Evolutionary conservation across 2,113 vertebrate genomes (phyloP), one percentile per base, ranked within the genome.

Genomic region (Megalops atlanticus): DNA sequence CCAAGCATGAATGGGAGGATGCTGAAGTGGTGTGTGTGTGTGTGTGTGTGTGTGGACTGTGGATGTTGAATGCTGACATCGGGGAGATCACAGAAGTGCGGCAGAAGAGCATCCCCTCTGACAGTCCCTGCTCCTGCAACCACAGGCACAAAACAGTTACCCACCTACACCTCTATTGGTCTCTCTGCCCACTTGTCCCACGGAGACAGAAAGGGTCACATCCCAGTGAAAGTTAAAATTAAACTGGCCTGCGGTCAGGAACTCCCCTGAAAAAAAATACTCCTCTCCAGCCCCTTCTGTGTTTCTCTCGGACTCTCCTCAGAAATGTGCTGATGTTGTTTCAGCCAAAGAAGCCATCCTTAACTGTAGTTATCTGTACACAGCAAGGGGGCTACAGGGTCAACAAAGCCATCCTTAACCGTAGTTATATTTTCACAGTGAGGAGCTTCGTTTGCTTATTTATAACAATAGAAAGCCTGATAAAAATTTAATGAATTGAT

Each of bases 11-110:
- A 5, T 45, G 21, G 21, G 52, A 16, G 52, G 52, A 21, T 58
- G 52, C 21, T 45, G 43, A 14, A 10, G 35, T 12, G 1, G 49
- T 54, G 21, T 77, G 64, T 38, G 33, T 52, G 74, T 18, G 45
- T 27, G 54, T 4, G n/a, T n/a, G n/a, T n/a, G n/a, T 15, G 43
- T 27, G 76, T 12, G 49, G 76, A 36, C 27, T 18, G 45, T 7
- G 33, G 76, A 21, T 45, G 33, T 54, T 49, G 38, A 77, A 77
- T 38, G 76, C 49, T 54, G 76, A 77, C 21, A 77, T 45, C 49
- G 36, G 38, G 64, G 45, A 77, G 76, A 36, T 77, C 76, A 52
- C 49, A 77, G 49, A 77, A 54, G 33, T n/a, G 18, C 33, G n/a
- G 16, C 21, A 36, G 31, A 69, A 58, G 76, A 21, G 21, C 52